Percentiles rank a stretch among this genome's conserved stretches.
phyloP scores from a whole-genome alignment of 2,113 vertebrate species.

The Paradoxurus hermaphroditus region DNA sequence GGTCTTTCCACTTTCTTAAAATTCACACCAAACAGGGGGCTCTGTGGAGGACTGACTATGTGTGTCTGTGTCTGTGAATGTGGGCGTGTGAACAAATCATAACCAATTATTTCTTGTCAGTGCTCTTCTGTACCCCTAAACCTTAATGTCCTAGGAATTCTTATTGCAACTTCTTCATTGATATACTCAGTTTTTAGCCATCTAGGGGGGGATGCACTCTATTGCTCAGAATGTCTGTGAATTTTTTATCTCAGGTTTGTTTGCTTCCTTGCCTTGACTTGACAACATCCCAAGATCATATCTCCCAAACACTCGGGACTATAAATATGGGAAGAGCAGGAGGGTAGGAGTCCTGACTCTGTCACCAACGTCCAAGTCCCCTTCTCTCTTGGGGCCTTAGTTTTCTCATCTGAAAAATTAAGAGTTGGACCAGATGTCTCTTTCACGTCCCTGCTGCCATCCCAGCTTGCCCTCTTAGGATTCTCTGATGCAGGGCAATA shows the following conservation, averaged over 20 bases:
- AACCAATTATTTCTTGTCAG: background rate
- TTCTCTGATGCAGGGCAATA: background rate
- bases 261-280: background rate
- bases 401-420: background rate
- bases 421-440: background rate
- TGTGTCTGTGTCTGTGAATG: background rate
- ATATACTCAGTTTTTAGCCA: background rate
- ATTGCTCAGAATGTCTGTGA: background rate
- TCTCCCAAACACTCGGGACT: background rate
- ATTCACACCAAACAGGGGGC: background rate
- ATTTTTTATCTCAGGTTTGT: background rate
- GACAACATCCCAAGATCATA: background rate
- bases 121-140: background rate
- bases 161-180: background rate
- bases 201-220: background rate
- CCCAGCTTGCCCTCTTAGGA: background rate
- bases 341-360: background rate
- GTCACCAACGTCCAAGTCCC: background rate
- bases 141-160: background rate
- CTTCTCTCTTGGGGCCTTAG: background rate
- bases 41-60: background rate
- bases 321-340: background rate
- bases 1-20: background rate
- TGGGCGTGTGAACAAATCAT: background rate
- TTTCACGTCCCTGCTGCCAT: background rate